Base-by-base conservation (phyloP, 1,140 invertebrate genomes). In the Neotoxoptera formosana region DNA sequence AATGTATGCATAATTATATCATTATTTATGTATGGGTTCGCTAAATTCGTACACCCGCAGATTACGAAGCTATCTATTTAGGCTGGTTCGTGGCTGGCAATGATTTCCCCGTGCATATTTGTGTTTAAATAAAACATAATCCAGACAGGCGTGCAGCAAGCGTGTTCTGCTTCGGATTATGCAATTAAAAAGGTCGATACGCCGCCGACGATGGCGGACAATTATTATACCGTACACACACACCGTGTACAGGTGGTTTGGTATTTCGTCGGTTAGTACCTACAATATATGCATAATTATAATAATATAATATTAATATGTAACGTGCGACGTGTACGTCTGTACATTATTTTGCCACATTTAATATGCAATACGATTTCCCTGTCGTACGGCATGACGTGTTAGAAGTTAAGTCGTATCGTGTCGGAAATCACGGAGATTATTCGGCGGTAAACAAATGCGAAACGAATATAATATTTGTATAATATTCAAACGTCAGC, bases 301-400 rank as follows among this genome's bases (percentile, higher is more conserved):
- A 60, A 41, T 60, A 60, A 76, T n/a, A n/a, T 76, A 14, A 76
- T 76, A n/a, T 76, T n/a, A n/a, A n/a, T 2, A 8, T 4, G 30
- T 14, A 30, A 20, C 30, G 4, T n/a, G 60, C 4, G 14, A 76
- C 14, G n/a, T 76, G 60, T 67, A 17, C 21, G 30, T n/a, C n/a
- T 67, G 60, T 67, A 34, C n/a, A 34, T 76, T 76, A 76, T 76
- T 76, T 30, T n/a, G 9, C 30, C n/a, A 76, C 11, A 76, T 76
- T 76, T 76, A 76, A 76, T 76, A 76, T 76, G 60, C 30, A 76
- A 76, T 76, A 76, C 60, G n/a, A 34, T 76, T 76, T 76, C n/a
- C 60, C 60, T 76, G 60, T 76, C 60, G 30, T 76, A 76, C 14
- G n/a, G 14, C 14, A 14, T 76, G 17, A 76, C n/a, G 14, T 76